Evolutionary conservation across 2,113 vertebrate species (phyloP), one percentile per base, ranked within the genome.

Genomic region (Brachyhypopomus occidentalis): DNA sequence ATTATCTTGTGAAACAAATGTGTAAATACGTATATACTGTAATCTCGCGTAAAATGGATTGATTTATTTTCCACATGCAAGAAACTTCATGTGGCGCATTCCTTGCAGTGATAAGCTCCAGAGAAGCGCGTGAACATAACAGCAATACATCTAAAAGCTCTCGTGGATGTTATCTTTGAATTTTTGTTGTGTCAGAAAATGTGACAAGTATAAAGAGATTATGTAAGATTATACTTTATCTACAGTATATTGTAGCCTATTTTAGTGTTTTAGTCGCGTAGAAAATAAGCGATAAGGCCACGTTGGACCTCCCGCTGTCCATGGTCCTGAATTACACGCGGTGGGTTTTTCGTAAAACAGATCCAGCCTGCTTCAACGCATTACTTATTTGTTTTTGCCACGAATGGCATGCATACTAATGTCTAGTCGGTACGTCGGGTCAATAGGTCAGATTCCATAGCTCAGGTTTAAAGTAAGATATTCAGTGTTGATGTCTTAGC

Each of bases 401-500:
- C 36, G 64, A 70, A 70, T 41, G 66, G n/a, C 36, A 70, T 11
- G 34, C 36, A 41, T 70, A 41, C 38, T 34, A 70, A 12, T 41
- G 34, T 70, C 34, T 41, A 17, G 20, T 70, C 7, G n/a, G 30
- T 36, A 7, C 5, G 64, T 36, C 30, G 8, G 66, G 66, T 70
- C 66, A 70, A 70, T 41, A 41, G 66, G 66, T 70, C 66, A 41
- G 38, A 70, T 41, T 34, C 19, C 36, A 41, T 2, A 36, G 66
- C 2, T 27, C 56, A 36, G 23, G 63, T 67, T 56, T 36, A 38
- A n/a, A 36, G 45, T 8, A 55, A 63, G 64, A 22, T 69, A 59
- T 48, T 45, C n/a, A 20, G 5, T 62, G 17, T 79, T 22, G 34
- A 60, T 6, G 19, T 34, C 8, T 25, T 60, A 22, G 36, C 56